Evolutionary conservation across 2,888 invertebrate species (phyloP), one percentile per base, ranked within the genome.

Genomic region (Leucozona laternaria): DNA sequence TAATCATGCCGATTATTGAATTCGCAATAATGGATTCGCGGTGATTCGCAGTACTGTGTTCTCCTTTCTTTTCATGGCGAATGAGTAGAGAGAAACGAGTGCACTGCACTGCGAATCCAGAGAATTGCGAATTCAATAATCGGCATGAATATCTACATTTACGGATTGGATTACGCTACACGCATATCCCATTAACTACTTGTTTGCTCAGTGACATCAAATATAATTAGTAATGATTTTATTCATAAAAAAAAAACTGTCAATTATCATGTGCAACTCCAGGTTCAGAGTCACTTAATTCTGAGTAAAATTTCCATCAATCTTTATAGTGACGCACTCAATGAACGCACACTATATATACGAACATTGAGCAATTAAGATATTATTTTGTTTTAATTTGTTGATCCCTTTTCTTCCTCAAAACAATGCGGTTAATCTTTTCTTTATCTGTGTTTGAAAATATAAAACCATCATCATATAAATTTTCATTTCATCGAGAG

Each of bases 251-350:
- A 37, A 13, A 8, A 20, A 34, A n/a, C 15, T 5, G 4, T 55
- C 40, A 40, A 25, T 25, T n/a, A n/a, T n/a, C n/a, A 43, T 62
- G 4, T 57, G 13, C 48, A n/a, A 17, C 34, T 40, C 15, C 13
- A 31, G 7, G 2, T 25, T 6, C n/a, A 20, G 71, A 40, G n/a
- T 48, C 34, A 57, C 13, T 37, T 60, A n/a, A n/a, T n/a, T 48
- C 76, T 45, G 37, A 60, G 37, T 15, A 70, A 57, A 84, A 66
- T 60, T 75, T 79, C 70, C 84, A 84, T 81, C 71, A 76, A 79
- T 88, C 84, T 73, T 68, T 50, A n/a, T n/a, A 10, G 43, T 85
- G 80, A 85, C 81, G 85, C 86, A 81, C 62, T 80, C 68, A 57
- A 37, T 28, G 2, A 2, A 1, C 55, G 55, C 25, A 66, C 37